phyloP scores from a whole-genome alignment of 35 echinoderm and acorn worm genomes.

The Ophiothrix spiculata region DNA sequence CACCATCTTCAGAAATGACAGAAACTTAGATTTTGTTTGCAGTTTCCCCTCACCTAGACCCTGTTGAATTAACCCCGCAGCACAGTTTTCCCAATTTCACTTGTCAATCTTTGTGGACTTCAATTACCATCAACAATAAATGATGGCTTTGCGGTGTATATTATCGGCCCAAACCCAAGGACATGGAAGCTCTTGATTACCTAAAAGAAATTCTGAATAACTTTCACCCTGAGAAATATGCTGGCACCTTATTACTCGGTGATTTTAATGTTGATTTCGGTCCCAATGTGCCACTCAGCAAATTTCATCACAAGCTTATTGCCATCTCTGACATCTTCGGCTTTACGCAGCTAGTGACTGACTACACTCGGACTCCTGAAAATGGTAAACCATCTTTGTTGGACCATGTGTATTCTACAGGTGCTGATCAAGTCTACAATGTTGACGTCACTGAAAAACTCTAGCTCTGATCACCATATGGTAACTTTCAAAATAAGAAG shows the following conservation, averaged over 20 bases:
- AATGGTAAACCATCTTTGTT: not conserved
- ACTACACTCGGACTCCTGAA: not conserved
- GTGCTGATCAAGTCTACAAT: not conserved
- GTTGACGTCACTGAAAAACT: not conserved
- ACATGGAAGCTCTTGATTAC: conserved; percentile 9
- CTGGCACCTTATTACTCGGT: not conserved
- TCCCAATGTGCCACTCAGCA: not conserved
- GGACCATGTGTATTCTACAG: not conserved
- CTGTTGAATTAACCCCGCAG: not conserved
- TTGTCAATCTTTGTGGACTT: not conserved
- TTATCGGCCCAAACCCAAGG: not conserved
- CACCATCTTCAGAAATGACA: not conserved
- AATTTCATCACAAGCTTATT: not conserved
- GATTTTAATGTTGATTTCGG: conserved; percentile 5
- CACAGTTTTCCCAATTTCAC: not conserved
- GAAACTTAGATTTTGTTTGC: not conserved
- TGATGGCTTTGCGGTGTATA: not conserved
- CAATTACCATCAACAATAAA: conserved; percentile 6
- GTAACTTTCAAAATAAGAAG: not conserved
- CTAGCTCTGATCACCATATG: not conserved
- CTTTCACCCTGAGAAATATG: not conserved
- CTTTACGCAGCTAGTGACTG: not conserved
- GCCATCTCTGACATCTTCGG: not conserved
- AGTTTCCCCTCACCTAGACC: not conserved
- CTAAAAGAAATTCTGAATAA: not conserved